Percentiles rank a stretch among this genome's conserved stretches.
phyloP scores from a whole-genome alignment of 2,113 vertebrate genomes.

The Bos javanicus region DNA sequence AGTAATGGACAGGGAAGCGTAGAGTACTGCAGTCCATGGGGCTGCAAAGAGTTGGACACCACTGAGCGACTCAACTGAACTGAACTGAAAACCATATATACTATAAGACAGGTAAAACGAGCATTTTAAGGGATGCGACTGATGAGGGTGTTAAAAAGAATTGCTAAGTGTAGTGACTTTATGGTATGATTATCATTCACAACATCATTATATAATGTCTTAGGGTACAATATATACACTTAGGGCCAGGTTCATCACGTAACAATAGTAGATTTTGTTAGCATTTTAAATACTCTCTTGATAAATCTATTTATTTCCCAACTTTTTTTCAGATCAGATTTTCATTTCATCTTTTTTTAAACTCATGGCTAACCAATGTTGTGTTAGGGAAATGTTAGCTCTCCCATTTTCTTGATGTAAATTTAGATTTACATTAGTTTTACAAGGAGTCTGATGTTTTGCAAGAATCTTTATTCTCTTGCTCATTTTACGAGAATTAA shows the following conservation, averaged over 20 bases:
- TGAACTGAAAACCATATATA: background rate
- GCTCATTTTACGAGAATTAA: background rate
- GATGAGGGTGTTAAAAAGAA: background rate
- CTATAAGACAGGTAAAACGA: background rate
- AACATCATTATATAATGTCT: background rate
- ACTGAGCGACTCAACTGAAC: background rate
- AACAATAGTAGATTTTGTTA: background rate
- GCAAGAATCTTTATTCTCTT: background rate
- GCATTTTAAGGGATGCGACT: background rate
- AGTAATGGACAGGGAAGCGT: background rate
- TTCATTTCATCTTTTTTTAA: background rate
- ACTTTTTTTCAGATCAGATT: background rate
- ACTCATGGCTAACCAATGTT: background rate
- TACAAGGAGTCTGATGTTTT: background rate
- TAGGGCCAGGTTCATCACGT: background rate
- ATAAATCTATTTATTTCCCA: background rate
- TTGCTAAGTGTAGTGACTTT: background rate
- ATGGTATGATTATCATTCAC: background rate
- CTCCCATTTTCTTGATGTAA: background rate
- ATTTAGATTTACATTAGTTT: background rate
- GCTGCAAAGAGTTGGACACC: background rate
- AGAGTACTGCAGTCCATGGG: background rate
- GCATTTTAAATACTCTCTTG: background rate
- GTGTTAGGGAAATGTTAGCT: background rate
- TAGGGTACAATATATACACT: background rate